Evolutionary conservation across 2,888 invertebrate genomes (phyloP), one percentile per base, ranked within the genome.

Genomic region (Pandemis cinnamomeana): DNA sequence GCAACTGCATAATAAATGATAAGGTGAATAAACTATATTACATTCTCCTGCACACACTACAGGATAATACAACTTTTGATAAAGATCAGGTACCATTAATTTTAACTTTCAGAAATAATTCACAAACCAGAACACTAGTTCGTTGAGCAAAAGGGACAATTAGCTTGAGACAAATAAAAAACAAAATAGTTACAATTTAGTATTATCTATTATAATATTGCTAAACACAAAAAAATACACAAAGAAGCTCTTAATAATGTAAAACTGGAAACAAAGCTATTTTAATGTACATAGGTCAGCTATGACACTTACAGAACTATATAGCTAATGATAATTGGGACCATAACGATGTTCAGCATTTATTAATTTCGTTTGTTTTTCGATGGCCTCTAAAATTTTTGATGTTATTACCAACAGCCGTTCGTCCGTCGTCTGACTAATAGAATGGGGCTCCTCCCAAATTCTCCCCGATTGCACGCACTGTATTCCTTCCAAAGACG

Each of bases 381-480:
- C 82, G 0, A 94, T 83, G 11, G 89, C 91, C 76, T 89, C 89
- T 15, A 93, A 75, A 66, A 94, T 92, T 77, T 91, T 92, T 75
- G 91, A 89, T 69, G 78, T 89, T 0, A 85, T 87, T 1, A 88
- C 79, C 10, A 94, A 77, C 8, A 94, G 83, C 7, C 92, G 85
- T 44, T 93, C 92, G 75, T 93, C 92, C 80, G 77, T 7, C 79
- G 75, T 3, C 64, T 69, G 3, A 76, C 6, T 41, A 76, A 6
- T 42, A 7, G 48, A 36, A 13, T 0, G 13, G 4, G 13, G 13
- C 7, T 67, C 46, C 82, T 78, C 36, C 72, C 68, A 3, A 73
- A 72, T 13, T 6, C 13, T 55, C 5, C 80, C 80, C n/a, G 77
- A 80, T 0, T 82, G 75, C 3, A 77, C 70, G 74, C 93, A 94